Conservation (phyloP, 92 coral and sea anemone species). For the Parazoanthus darwini region DNA sequence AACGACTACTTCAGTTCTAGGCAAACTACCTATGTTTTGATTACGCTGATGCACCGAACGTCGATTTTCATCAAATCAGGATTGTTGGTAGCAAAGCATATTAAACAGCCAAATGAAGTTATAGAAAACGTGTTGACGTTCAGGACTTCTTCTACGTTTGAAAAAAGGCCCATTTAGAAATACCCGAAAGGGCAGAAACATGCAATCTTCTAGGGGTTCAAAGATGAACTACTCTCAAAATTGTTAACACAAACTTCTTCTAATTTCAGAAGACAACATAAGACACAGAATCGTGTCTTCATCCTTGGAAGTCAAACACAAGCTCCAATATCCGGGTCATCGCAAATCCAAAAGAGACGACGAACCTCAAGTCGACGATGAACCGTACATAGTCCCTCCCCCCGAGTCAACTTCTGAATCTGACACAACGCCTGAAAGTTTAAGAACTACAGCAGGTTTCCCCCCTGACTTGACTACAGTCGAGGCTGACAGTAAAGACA, state of each 20-base stretch:
- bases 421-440: not conserved
- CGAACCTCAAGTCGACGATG: conserved; percentile 39
- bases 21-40: too few relatives aligned
- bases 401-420: conserved; percentile 24
- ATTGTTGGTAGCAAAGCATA: not conserved
- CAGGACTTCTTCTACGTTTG: too few relatives aligned
- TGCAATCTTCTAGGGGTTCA: too few relatives aligned
- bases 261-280: not conserved
- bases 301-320: not conserved
- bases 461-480: not conserved
- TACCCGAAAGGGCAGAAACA: not conserved
- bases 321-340: not conserved
- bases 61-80: not conserved
- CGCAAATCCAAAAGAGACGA: conserved; percentile 27
- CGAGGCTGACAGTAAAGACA: conserved; percentile 12
- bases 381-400: conserved; percentile 44
- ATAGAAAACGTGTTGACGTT: too few relatives aligned
- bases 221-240: too few relatives aligned
- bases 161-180: too few relatives aligned
- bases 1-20: too few relatives aligned
- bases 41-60: not conserved
- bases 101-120: not conserved
- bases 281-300: not conserved
- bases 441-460: not conserved
- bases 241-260: not conserved